Percentiles rank a stretch among this genome's conserved stretches.
Evolutionary conservation across 2,113 vertebrate species (phyloP).

Genomic region (Melospiza melodia): DNA sequence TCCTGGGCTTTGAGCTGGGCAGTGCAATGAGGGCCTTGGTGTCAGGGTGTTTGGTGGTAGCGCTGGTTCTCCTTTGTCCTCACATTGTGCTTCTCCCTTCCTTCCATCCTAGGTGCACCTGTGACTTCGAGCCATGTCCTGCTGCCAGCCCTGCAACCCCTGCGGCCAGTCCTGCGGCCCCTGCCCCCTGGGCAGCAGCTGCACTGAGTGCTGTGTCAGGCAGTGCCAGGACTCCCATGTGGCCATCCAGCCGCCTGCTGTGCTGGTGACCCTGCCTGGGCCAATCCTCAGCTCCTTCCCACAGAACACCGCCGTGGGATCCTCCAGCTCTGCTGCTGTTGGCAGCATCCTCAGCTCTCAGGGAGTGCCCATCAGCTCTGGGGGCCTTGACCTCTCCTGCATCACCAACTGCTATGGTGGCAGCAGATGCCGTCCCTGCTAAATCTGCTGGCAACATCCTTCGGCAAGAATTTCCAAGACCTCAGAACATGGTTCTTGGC

Average conservation of each 20-base stretch:
- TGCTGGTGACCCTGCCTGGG: neutral
- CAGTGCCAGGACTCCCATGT: neutral
- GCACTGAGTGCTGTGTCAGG: neutral
- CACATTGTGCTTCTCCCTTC: neutral
- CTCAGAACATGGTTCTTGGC: neutral
- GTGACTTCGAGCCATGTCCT: neutral
- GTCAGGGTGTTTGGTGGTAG: fast-evolving
- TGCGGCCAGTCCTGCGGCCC: neutral
- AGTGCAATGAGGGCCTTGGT: neutral
- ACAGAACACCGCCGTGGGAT: neutral
- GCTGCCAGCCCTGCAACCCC: neutral
- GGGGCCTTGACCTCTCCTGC: neutral
- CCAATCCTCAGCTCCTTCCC: neutral
- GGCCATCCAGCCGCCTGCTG: neutral
- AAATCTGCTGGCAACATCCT: neutral
- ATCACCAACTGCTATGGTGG: neutral
- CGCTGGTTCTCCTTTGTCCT: neutral
- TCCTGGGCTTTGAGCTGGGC: neutral
- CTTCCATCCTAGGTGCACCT: neutral
- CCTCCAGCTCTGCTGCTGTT: neutral
- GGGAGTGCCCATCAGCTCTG: neutral
- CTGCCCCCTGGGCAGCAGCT: neutral
- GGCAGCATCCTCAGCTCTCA: neutral
- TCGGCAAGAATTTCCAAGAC: neutral
- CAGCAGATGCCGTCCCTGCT: neutral